These are phyloP conservation scores for Eristalis arbustorum DNA, from an alignment of 2,888 invertebrate genomes.

Conservation along the genomic window DNA sequence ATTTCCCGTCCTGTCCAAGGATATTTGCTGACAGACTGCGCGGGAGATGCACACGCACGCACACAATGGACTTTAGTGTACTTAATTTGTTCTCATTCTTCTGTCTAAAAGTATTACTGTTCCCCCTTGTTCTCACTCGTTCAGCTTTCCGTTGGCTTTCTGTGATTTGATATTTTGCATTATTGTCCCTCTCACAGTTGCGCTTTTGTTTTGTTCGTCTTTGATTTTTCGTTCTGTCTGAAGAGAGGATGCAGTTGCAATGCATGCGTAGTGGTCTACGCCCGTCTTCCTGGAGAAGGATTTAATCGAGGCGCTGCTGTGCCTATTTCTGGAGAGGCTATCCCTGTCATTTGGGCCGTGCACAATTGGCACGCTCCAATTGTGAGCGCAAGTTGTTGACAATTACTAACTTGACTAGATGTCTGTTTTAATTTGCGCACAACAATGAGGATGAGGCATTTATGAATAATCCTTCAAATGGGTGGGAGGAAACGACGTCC, in stretches of 20 bases:
- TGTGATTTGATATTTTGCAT: neutral
- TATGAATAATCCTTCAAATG: neutral
- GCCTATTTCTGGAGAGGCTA: neutral
- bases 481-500: neutral
- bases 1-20: constrained; percentile 10
- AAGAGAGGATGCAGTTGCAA: constrained; percentile 36
- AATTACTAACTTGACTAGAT: neutral
- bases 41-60: neutral
- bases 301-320: neutral
- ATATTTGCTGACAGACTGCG: constrained; percentile 41
- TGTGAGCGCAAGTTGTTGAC: neutral
- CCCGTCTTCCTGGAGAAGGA: constrained; percentile 5
- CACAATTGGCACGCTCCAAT: neutral
- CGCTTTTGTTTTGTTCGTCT: constrained; percentile 29
- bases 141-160: neutral
- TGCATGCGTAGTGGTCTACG: constrained; percentile 56
- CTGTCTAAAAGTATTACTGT: constrained; percentile 14
- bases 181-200: constrained; percentile 9
- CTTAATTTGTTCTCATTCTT: constrained; percentile 20
- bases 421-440: neutral
- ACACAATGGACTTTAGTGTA: constrained; percentile 33
- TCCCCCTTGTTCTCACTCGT: neutral
- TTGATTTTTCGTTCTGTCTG: constrained; percentile 9
- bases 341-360: neutral
- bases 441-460: neutral